These are phyloP conservation scores for Spodoptera picta DNA, from an alignment of 2,888 invertebrate genomes.

Conservation along the genomic window DNA sequence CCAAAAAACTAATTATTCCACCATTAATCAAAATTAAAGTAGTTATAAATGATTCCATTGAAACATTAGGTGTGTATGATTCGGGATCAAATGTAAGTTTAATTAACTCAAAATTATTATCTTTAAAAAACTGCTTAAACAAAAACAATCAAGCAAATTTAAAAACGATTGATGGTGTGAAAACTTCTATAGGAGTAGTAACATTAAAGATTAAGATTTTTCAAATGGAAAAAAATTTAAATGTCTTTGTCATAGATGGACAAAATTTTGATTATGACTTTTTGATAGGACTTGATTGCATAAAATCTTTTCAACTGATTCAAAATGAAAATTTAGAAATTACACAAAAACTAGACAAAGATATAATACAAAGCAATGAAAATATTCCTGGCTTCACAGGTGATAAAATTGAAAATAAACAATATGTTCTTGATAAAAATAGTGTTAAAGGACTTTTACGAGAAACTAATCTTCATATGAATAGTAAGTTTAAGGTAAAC, in stretches of 20 bases:
- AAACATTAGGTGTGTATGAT: conserved; percentile 30
- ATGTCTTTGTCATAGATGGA: conserved; percentile 18
- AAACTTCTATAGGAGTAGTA: background rate
- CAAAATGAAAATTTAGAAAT: conserved; percentile 10
- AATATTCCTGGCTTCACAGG: too few relatives aligned
- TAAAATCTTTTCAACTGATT: conserved; percentile 11
- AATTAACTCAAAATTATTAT: conserved; percentile 29
- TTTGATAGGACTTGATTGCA: conserved; percentile 31
- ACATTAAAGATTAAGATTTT: conserved; percentile 9
- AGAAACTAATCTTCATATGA: too few relatives aligned
- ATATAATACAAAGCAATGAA: background rate
- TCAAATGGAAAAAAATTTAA: conserved; percentile 10
- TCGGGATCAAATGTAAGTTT: conserved; percentile 31
- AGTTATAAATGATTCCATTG: conserved; percentile 13
- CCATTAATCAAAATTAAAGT: conserved; percentile 42
- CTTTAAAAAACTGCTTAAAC: conserved; percentile 1
- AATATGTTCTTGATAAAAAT: too few relatives aligned
- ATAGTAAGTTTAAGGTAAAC: background rate
- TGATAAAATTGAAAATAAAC: too few relatives aligned
- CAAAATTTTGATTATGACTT: conserved; percentile 31
- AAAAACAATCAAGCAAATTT: conserved; percentile 3
- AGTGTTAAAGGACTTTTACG: too few relatives aligned
- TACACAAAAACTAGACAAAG: background rate
- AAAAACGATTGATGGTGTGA: conserved; percentile 25
- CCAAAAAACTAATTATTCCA: conserved; percentile 47